Evolutionary conservation across 2,797 vertebrate genomes (phyloP).

Genomic region (Notamacropus eugenii): DNA sequence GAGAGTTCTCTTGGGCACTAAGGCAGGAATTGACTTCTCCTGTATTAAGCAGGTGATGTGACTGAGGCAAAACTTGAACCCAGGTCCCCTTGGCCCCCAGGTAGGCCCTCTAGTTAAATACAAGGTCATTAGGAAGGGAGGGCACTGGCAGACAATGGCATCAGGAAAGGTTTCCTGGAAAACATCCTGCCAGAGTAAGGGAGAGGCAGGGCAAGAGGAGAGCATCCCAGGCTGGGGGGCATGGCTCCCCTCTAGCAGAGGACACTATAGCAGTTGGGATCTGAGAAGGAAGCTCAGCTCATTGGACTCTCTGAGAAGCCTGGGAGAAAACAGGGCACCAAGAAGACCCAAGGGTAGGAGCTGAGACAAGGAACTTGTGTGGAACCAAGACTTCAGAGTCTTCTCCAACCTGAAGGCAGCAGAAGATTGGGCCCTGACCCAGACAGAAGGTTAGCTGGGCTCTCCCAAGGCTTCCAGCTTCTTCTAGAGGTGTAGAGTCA

Average conservation of each 20-base stretch:
- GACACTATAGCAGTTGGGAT: not conserved
- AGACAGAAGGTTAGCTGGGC: not conserved
- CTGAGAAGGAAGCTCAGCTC: not conserved
- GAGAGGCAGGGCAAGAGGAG: not conserved
- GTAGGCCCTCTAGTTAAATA: not conserved
- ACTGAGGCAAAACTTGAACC: not conserved
- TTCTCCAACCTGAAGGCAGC: not conserved
- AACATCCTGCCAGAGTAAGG: not conserved
- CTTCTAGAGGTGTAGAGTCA: not conserved
- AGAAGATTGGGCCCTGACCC: not conserved
- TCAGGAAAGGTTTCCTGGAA: not conserved
- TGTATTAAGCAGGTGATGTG: not conserved
- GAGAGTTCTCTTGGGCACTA: not conserved
- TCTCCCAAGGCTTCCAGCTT: not conserved
- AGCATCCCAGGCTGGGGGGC: not conserved
- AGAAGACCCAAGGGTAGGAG: too few relatives aligned
- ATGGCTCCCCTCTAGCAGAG: not conserved
- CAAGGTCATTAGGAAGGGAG: not conserved
- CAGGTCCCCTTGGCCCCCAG: not conserved
- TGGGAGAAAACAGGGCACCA: not conserved
- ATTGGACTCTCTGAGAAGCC: not conserved
- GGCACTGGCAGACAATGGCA: not conserved
- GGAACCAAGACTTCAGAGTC: not conserved
- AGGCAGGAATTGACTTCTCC: fast-evolving
- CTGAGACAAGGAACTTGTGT: not conserved